phyloP scores from a whole-genome alignment of 2,797 vertebrate genomes.

The Poeciliopsis paucimaculata region DNA sequence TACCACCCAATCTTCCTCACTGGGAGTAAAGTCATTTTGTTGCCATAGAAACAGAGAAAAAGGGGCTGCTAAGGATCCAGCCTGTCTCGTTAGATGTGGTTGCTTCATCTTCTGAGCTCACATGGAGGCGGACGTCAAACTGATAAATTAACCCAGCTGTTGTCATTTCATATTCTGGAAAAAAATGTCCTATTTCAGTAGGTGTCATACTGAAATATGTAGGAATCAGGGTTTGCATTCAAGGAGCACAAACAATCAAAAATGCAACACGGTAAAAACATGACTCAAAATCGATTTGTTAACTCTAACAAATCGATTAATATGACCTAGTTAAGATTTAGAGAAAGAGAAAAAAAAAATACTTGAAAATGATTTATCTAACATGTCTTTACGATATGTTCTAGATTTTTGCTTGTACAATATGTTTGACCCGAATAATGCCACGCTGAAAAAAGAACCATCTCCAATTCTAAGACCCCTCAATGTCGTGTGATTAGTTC shows the following conservation, averaged over 20 bases:
- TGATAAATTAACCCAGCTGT: slow-evolving; percentile 62
- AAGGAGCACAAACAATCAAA: neutral
- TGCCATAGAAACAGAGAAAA: slow-evolving; percentile 73
- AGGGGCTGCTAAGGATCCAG: slow-evolving; percentile 55
- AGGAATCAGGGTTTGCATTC: neutral
- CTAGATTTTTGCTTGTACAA: neutral
- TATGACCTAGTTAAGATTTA: slow-evolving; percentile 51
- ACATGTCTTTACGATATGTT: no score
- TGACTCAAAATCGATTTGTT: neutral
- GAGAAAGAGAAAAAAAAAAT: slow-evolving; percentile 36
- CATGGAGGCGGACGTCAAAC: slow-evolving; percentile 40
- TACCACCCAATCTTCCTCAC: slow-evolving; percentile 55
- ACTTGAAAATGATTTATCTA: neutral
- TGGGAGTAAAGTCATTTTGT: slow-evolving; percentile 60
- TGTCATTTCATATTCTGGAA: slow-evolving; percentile 41
- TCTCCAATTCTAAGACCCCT: neutral
- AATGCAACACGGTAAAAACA: neutral
- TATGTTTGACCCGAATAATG: neutral
- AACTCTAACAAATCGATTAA: neutral
- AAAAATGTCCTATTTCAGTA: slow-evolving; percentile 2
- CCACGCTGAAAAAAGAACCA: neutral
- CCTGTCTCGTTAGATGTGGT: slow-evolving; percentile 54
- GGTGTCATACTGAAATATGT: slow-evolving; percentile 7
- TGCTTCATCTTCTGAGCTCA: slow-evolving; percentile 46
- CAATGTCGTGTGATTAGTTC: neutral